Base-by-base conservation (phyloP, 2,113 vertebrate genomes). In the Apteryx owenii region DNA sequence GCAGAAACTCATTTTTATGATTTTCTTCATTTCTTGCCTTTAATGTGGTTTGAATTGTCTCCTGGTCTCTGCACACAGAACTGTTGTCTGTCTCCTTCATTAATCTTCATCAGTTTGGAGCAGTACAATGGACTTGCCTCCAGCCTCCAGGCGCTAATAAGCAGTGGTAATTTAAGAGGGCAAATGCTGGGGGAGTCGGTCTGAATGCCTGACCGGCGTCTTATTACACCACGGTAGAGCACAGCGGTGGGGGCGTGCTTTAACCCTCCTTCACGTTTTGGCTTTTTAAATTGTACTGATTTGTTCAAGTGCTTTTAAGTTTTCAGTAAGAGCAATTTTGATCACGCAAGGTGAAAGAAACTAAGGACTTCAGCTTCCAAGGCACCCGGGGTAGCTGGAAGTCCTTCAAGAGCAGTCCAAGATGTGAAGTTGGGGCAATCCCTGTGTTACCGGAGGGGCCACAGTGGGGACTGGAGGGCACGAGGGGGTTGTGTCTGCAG, bases 31-130 rank as follows among this genome's bases (percentile, higher is more conserved):
- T 91, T 94, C 56, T 95, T 89, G 60, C 12, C 81, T 84, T 85
- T 93, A 93, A 89, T 79, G 66, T 71, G 42, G n/a, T 87, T 95
- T 81, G 70, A 94, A 89, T 91, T 88, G 70, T 90, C 89, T 95
- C 81, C 68, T 93, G 88, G 8, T 86, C 82, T 90, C 68, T 75
- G 85, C 83, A 88, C 83, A 87, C 80, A 93, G 88, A 90, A 87
- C 66, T 81, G 66, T 66, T 95, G 80, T 92, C 79, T 97, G 64
- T 64, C n/a, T 84, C 44, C 92, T 90, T 75, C 91, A 96, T 96
- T 85, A 84, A 94, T 96, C 95, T 97, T 90, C 89, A 95, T 95
- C 94, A 97, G 93, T 95, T 96, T 91, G 76, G 70, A 92, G 78
- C 64, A 66, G 88, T 81, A 88, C 90, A 96, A 89, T 81, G 85